Evolutionary conservation across 2,888 invertebrate genomes (phyloP), one percentile per base, ranked within the genome.

Genomic region (Notodonta dromedarius): DNA sequence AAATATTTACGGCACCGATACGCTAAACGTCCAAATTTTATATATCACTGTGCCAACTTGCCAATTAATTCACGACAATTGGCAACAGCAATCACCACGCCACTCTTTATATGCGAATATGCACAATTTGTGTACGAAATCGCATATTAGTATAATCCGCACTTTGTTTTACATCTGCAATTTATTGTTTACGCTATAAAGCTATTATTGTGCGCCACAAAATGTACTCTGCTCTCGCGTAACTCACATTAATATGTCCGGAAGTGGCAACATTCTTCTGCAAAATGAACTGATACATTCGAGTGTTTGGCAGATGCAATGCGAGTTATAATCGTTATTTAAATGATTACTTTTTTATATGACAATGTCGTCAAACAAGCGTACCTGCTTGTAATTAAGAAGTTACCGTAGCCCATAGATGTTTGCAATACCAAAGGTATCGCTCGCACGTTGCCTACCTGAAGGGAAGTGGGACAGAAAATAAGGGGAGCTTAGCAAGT

Each of bases 61-160:
- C 60, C 35, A 48, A 63, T 61, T 13, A 58, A 54, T 58, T 44
- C 44, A 48, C 39, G 54, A 61, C 58, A 71, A 64, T 69, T 71
- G 71, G 69, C 69, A 67, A 48, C 46, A 5, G 61, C 56, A 58
- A 61, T 71, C 58, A 55, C 61, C 6, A 60, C 61, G 61, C 61
- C 60, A 67, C 57, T 67, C 14, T 50, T 50, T 50, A 24, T 24
- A 50, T n/a, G 50, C 13, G 14, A 51, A 24, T n/a, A 4, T 51
- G 24, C 24, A 51, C 51, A 51, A 51, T 24, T 11, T 51, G 51
- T 51, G 24, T 24, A 51, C 7, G 14, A 51, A 51, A 51, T 24
- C 16, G 24, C 1, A 24, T 24, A 51, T 24, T 11, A 5, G 7
- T 51, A 9, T 51, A 24, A 51, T 14, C 14, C 24, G 12, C 57